These are phyloP conservation scores for Drosophila antonietae DNA, from an alignment of 2,888 invertebrate genomes.

Conservation along the genomic window DNA sequence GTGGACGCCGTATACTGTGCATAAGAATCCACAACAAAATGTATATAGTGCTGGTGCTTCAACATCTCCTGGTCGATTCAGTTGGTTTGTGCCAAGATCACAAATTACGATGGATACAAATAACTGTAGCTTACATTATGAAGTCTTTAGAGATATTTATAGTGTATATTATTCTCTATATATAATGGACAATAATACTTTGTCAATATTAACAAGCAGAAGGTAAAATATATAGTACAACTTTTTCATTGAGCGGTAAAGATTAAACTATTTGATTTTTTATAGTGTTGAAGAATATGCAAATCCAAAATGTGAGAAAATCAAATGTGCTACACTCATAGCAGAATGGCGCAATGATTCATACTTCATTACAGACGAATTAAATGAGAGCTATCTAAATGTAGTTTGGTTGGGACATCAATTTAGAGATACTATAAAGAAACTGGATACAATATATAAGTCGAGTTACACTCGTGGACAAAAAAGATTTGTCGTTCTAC, in stretches of 20 bases:
- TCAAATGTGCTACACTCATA: slow-evolving; percentile 85
- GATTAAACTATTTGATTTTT: not conserved
- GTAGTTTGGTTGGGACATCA: slow-evolving; percentile 89
- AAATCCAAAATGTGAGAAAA: slow-evolving; percentile 54
- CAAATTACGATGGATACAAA: slow-evolving; percentile 63
- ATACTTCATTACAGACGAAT: slow-evolving; percentile 87
- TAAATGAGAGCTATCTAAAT: slow-evolving; percentile 86
- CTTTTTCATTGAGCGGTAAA: not conserved
- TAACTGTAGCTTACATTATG: slow-evolving; percentile 58
- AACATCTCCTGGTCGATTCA: slow-evolving; percentile 86
- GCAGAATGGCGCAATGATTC: slow-evolving; percentile 86
- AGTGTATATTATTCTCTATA: slow-evolving; percentile 68
- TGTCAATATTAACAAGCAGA: slow-evolving; percentile 17
- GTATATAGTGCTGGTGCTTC: slow-evolving; percentile 85
- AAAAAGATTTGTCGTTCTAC: slow-evolving; percentile 87
- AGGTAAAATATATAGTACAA: slow-evolving; percentile 42
- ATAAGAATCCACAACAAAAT: slow-evolving; percentile 73
- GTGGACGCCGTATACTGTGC: slow-evolving; percentile 86
- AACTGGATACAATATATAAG: slow-evolving; percentile 77
- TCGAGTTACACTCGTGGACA: slow-evolving; percentile 34
- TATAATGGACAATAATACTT: slow-evolving; percentile 60
- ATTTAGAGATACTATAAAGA: slow-evolving; percentile 84
- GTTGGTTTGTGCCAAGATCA: slow-evolving; percentile 87
- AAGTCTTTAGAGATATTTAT: slow-evolving; percentile 64
- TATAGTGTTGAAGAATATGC: slow-evolving; percentile 42